Base-by-base conservation (phyloP, 2,113 vertebrate genomes). In the Melanocharis versteri region DNA sequence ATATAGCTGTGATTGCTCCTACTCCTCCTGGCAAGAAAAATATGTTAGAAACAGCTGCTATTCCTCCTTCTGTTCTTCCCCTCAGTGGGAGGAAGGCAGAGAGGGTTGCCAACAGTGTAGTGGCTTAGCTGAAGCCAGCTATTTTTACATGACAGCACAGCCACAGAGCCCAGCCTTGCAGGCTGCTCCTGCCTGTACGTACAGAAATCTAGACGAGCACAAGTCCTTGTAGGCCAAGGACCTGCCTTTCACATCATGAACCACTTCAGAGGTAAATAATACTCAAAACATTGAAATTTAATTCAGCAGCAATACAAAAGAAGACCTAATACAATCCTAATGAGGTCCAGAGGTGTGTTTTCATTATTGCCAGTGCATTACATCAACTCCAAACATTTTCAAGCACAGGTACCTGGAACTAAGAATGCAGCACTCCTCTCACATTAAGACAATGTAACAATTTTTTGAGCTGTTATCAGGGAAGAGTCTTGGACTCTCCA, bases 31-130 rank as follows among this genome's bases (percentile, higher is more conserved):
- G 93, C 90, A 94, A 85, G 75, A 47, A 91, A 96, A 96, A 45
- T 69, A 77, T 78, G 93, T 85, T 26, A 88, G 68, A 88, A 93
- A 89, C 96, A 95, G 94, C 94, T 93, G 83, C 75, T 88, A 21
- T 89, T 91, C 79, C 82, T 96, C 88, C 87, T 83, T 76, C 87
- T 95, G 95, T 58, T 94, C 65, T 92, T 83, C 39, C 58, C 84
- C 82, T 73, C 47, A 26, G 87, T 80, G 81, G 70, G 87, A 91
- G 50, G 72, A 92, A 90, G 73, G 87, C 70, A 93, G 87, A 83
- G 57, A 76, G 47, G 39, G 87, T 33, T 96, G 94, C 96, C 94
- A 97, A 61, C 84, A 87, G 37, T 3, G 54, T 37, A 91, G 64
- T 30, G 11, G 85, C 75, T 85, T 60, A 91, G 86, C 39, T 89